Evolutionary conservation across 2,888 invertebrate species (phyloP), one percentile per base, ranked within the genome.

Genomic region (Drosophila affinis): DNA sequence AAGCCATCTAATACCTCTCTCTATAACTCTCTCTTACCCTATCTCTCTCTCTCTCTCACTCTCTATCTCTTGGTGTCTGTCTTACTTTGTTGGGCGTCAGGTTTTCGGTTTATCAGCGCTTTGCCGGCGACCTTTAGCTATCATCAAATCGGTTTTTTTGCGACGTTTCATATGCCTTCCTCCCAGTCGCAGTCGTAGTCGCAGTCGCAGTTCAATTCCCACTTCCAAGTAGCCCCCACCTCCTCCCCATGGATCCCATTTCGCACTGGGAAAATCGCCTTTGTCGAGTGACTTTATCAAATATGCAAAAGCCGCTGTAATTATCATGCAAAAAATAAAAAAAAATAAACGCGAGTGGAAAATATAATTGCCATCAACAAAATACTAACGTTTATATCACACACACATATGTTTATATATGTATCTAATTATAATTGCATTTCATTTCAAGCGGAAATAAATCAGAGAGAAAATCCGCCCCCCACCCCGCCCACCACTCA

Each of bases 361-460:
- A n/a, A 57, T 39, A 58, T 72, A 72, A 72, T 72, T 73, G 73
- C 72, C 73, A 59, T 72, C 71, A 55, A 62, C 34, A 48, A 57
- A 47, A 53, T 58, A 34, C 24, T 29, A 57, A 39, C 29, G 49
- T 52, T 63, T 54, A 63, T 17, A 57, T 27, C 46, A 6, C 9
- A 21, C 12, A n/a, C 5, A 24, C 24, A 24, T 5, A 24, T 24
- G 24, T 5, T 3, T 21, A 7, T 27, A 7, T 7, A 21, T 21
- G 12, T 46, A 46, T 62, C 12, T 32, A 56, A 58, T 51, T 59
- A 55, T 72, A 81, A 83, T 81, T 85, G 75, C 72, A 73, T 81
- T 81, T 85, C 76, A 84, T 77, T 87, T 54, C 73, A 79, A 87
- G 79, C 87, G 83, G 83, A 84, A 84, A 79, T 79, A 71, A 60